Evolutionary conservation across 2,888 invertebrate species (phyloP).

Genomic region (Drosophila leonis): DNA sequence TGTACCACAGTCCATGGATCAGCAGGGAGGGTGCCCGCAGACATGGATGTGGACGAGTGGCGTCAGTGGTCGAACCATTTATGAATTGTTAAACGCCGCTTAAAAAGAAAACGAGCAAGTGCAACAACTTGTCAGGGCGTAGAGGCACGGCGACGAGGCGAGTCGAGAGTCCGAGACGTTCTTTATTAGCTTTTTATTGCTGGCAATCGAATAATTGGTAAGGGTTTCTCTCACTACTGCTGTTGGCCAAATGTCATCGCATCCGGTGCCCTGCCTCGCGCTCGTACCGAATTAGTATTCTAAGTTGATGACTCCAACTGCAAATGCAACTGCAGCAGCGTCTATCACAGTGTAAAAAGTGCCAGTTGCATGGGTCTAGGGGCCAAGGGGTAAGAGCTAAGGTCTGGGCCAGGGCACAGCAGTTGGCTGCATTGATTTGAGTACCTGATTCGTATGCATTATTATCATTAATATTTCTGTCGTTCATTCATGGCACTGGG

Average conservation of each 20-base stretch:
- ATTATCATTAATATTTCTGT: slow-evolving; percentile 73
- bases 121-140: slow-evolving; percentile 64
- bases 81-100: slow-evolving; percentile 78
- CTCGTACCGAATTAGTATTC: slow-evolving; percentile 75
- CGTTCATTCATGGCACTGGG: slow-evolving; percentile 40
- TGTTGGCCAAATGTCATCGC: slow-evolving; percentile 76
- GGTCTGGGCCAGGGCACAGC: slow-evolving; percentile 48
- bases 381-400: slow-evolving; percentile 7
- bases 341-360: slow-evolving; percentile 41
- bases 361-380: slow-evolving; percentile 22
- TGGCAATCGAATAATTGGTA: slow-evolving; percentile 70
- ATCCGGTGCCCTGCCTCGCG: slow-evolving; percentile 70
- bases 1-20: slow-evolving; percentile 51
- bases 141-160: slow-evolving; percentile 8
- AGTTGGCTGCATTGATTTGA: slow-evolving; percentile 69
- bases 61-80: slow-evolving; percentile 74
- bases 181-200: slow-evolving; percentile 81
- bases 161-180: slow-evolving; percentile 34
- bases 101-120: slow-evolving; percentile 55
- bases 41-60: slow-evolving; percentile 70
- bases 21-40: slow-evolving; percentile 11
- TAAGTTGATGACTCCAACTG: slow-evolving; percentile 69
- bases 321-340: slow-evolving; percentile 49
- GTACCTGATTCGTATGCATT: slow-evolving; percentile 60
- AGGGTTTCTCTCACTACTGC: slow-evolving; percentile 52